A percentile compares a stretch with the other conserved stretches of the same genome.
Conservation (phyloP, 2,113 vertebrate genomes). For the Benthochromis sp. region DNA sequence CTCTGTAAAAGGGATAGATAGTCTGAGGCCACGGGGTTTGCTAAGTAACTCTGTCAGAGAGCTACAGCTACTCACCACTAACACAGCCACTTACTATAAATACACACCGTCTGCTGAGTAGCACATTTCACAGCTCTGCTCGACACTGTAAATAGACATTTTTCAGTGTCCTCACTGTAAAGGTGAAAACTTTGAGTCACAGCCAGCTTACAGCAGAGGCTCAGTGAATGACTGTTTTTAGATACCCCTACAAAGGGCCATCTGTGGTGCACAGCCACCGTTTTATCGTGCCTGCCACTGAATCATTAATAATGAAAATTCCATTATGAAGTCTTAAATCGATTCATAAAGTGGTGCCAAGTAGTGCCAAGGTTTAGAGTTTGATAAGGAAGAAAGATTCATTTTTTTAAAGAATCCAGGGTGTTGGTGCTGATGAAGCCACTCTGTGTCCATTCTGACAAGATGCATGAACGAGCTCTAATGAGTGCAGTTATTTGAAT, state of each 20-base stretch:
- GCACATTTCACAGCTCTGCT: neutral
- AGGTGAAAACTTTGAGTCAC: conserved; percentile 9
- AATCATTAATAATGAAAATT: conserved; percentile 33
- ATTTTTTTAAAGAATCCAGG: neutral
- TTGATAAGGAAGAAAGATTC: neutral
- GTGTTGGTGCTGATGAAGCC: neutral
- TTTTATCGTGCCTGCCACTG: conserved; percentile 9
- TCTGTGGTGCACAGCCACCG: neutral
- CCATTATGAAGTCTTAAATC: conserved; percentile 28
- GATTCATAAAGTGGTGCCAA: conserved; percentile 1
- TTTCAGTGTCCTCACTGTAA: neutral
- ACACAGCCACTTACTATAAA: conserved; percentile 39
- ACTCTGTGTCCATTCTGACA: neutral
- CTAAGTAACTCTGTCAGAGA: conserved; percentile 55
- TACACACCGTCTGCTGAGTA: conserved; percentile 20
- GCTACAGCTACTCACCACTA: conserved; percentile 21
- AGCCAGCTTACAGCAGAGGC: neutral
- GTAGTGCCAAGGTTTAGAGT: neutral
- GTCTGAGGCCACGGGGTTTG: conserved; percentile 36
- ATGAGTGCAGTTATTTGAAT: neutral
- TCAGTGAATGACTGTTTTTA: neutral
- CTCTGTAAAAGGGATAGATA: conserved; percentile 44
- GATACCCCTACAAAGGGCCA: neutral
- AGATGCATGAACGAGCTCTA: neutral
- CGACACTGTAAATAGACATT: neutral